These are phyloP conservation scores for Drosophila willistoni DNA, from an alignment of 1,140 invertebrate species.

Conservation along the genomic window DNA sequence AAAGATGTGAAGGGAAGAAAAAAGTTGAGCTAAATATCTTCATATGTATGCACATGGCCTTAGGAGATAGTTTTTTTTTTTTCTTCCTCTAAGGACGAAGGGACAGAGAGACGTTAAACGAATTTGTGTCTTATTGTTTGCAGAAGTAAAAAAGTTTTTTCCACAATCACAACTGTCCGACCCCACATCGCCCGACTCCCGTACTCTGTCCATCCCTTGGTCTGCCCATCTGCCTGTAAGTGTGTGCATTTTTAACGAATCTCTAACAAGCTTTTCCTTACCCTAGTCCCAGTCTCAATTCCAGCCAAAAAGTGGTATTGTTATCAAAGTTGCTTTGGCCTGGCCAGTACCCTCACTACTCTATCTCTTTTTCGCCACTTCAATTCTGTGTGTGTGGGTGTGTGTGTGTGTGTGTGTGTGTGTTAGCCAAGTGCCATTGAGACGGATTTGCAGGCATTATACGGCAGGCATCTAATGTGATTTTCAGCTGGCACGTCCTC, in stretches of 20 bases:
- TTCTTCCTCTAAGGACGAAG: constrained; percentile 20
- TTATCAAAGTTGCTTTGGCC: constrained; percentile 73
- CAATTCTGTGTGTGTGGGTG: constrained; percentile 31
- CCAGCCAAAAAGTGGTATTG: constrained; percentile 66
- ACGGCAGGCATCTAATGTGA: constrained; percentile 76
- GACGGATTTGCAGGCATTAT: constrained; percentile 79
- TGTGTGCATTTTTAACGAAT: constrained; percentile 77
- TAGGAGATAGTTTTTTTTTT: constrained; percentile 40
- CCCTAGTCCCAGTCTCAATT: constrained; percentile 29
- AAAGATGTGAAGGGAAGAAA: constrained; percentile 41
- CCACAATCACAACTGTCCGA: constrained; percentile 38
- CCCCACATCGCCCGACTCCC: neutral
- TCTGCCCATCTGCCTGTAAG: constrained; percentile 25
- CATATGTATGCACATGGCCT: constrained; percentile 44
- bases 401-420: constrained; percentile 23
- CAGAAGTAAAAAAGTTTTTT: constrained; percentile 72
- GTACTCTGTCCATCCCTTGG: neutral
- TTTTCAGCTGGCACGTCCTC: constrained; percentile 69
- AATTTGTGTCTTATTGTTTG: constrained; percentile 82
- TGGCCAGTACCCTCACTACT: constrained; percentile 32
- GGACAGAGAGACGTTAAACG: constrained; percentile 55
- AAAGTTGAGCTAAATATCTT: constrained; percentile 66
- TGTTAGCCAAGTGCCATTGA: constrained; percentile 70
- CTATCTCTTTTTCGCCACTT: constrained; percentile 25
- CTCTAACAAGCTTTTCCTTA: constrained; percentile 76